A percentile compares a stretch with the other conserved stretches of the same genome.
These are phyloP conservation scores for Hippocampus abdominalis DNA, from an alignment of 2,113 vertebrate genomes.

Conservation along the genomic window DNA sequence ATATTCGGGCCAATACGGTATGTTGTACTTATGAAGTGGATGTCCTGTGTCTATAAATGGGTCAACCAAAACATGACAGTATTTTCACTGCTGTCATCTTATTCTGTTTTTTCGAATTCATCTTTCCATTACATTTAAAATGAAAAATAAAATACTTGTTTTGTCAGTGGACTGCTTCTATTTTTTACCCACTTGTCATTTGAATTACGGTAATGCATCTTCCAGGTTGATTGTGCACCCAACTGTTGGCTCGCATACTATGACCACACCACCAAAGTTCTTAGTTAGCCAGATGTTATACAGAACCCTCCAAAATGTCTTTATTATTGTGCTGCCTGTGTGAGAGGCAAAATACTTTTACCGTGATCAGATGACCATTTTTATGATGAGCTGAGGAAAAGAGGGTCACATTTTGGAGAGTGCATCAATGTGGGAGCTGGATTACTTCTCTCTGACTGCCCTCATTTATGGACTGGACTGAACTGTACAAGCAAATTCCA, in stretches of 20 bases:
- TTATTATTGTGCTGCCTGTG: background rate
- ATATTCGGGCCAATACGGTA: no score
- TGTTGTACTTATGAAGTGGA: background rate
- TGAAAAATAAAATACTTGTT: no score
- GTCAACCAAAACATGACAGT: background rate
- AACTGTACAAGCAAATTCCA: slow-evolving; percentile 39
- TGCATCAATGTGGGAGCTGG: background rate
- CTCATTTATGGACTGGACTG: slow-evolving; percentile 19
- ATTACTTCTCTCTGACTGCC: slow-evolving; percentile 26
- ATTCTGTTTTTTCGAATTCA: background rate
- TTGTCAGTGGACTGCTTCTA: no score
- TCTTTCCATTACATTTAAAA: background rate
- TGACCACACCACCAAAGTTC: background rate
- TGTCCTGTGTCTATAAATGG: background rate
- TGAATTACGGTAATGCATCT: background rate
- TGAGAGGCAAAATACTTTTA: slow-evolving; percentile 21
- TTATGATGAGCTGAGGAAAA: background rate
- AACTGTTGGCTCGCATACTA: no score
- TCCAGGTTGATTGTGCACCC: background rate
- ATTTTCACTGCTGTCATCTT: background rate
- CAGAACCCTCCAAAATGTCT: background rate
- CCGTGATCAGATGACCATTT: slow-evolving; percentile 26
- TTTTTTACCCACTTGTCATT: background rate
- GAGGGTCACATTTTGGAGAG: background rate
- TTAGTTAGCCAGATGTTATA: background rate